Conservation (phyloP, 2,888 invertebrate species). For the Aethes cnicana region DNA sequence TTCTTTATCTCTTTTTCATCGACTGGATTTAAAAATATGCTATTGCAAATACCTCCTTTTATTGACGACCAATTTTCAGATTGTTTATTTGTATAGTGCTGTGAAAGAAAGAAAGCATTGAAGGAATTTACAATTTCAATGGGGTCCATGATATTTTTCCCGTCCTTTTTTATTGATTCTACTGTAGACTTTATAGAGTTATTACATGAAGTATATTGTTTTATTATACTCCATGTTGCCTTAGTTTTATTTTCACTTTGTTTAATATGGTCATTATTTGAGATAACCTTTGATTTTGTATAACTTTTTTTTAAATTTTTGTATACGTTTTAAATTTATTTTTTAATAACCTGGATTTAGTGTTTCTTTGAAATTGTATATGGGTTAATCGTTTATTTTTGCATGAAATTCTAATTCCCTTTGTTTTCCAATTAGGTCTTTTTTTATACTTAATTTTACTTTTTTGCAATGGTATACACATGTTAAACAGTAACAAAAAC, state of each 20-base stretch:
- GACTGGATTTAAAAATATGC: background rate
- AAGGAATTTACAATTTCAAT: background rate
- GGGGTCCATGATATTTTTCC: background rate
- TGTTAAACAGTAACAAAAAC: background rate
- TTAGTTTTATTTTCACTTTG: constrained; percentile 1
- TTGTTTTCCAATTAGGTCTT: constrained; percentile 5
- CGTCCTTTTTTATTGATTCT: background rate
- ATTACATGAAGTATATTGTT: background rate
- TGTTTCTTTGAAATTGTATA: background rate
- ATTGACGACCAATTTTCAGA: background rate
- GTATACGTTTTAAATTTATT: background rate
- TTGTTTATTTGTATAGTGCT: background rate
- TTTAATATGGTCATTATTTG: background rate
- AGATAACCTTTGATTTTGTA: background rate
- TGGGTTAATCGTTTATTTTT: background rate
- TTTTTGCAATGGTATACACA: background rate
- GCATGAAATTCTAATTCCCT: background rate
- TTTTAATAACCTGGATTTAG: background rate
- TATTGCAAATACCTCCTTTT: background rate
- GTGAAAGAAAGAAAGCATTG: background rate
- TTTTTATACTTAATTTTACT: background rate
- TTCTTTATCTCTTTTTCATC: background rate
- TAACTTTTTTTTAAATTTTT: background rate
- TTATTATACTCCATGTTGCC: constrained; percentile 3
- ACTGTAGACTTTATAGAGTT: background rate